A percentile compares a stretch with the other conserved stretches of the same genome.
phyloP scores from a whole-genome alignment of 1,140 invertebrate species.

The Mactra quadrangularis region DNA sequence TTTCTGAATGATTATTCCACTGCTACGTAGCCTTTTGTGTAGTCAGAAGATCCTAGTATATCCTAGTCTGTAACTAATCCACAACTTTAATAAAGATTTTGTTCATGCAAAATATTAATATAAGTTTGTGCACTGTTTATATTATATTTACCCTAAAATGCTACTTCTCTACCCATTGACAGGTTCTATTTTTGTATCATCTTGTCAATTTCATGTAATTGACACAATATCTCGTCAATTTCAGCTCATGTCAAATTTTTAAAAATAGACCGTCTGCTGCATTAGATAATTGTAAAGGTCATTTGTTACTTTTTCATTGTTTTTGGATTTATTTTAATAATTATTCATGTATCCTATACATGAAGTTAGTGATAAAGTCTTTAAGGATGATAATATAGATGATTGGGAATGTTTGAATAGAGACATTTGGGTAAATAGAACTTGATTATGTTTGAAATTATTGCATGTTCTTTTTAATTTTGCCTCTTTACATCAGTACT shows the following conservation, averaged over 20 bases:
- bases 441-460: too few relatives aligned
- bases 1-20: slow-evolving; percentile 64
- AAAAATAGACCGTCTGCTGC: slow-evolving; percentile 9
- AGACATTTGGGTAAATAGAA: slow-evolving; percentile 51
- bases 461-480: too few relatives aligned
- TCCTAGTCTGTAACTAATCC: slow-evolving; percentile 60
- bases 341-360: slow-evolving; percentile 58
- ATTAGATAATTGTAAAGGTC: background rate
- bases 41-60: slow-evolving; percentile 65
- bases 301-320: background rate
- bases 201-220: slow-evolving; percentile 51
- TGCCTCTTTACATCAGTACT: too few relatives aligned
- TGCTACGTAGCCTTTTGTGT: slow-evolving; percentile 62
- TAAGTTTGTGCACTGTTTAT: slow-evolving; percentile 9
- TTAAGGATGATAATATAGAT: slow-evolving; percentile 38
- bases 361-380: slow-evolving; percentile 57
- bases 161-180: slow-evolving; percentile 30
- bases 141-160: slow-evolving; percentile 2
- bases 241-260: slow-evolving; percentile 42
- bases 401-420: slow-evolving; percentile 57
- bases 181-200: slow-evolving; percentile 42
- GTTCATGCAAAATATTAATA: slow-evolving; percentile 43
- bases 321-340: background rate
- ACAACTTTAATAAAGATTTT: slow-evolving; percentile 26
- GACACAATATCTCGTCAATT: slow-evolving; percentile 37